phyloP scores from a whole-genome alignment of 2,797 vertebrate species.

The Cirrhinus mrigala region DNA sequence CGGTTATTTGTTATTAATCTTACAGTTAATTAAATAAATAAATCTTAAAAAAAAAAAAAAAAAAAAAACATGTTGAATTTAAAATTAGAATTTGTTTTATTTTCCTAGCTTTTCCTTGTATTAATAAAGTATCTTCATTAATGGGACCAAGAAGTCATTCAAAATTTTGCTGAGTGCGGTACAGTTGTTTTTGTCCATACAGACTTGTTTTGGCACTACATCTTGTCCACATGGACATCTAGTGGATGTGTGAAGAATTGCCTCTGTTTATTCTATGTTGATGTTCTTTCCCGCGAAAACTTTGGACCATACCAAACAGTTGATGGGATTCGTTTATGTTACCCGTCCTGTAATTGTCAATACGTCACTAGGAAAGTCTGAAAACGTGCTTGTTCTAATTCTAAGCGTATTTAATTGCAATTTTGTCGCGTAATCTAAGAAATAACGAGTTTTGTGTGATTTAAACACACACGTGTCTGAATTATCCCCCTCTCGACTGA shows the following conservation, averaged over 20 bases:
- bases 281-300: constrained; percentile 48
- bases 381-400: neutral
- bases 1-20: neutral
- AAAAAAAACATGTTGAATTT: neutral
- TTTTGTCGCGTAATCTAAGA: neutral
- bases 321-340: neutral
- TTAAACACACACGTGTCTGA: too few relatives aligned
- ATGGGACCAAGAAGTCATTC: neutral
- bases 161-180: neutral
- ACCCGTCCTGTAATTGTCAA: neutral
- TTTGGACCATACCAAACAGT: constrained; percentile 29
- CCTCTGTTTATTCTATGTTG: neutral
- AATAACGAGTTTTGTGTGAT: neutral
- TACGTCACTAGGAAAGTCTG: neutral
- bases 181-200: neutral
- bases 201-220: neutral
- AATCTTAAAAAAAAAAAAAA: neutral
- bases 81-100: neutral
- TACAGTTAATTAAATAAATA: neutral
- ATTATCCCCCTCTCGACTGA: neutral
- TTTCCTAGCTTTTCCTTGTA: neutral
- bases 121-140: neutral
- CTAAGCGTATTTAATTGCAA: fast-evolving
- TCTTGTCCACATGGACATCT: constrained; percentile 24
- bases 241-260: neutral